Conservation (phyloP, 2,888 invertebrate genomes). For the Liopterus haemorrhoidalis region DNA sequence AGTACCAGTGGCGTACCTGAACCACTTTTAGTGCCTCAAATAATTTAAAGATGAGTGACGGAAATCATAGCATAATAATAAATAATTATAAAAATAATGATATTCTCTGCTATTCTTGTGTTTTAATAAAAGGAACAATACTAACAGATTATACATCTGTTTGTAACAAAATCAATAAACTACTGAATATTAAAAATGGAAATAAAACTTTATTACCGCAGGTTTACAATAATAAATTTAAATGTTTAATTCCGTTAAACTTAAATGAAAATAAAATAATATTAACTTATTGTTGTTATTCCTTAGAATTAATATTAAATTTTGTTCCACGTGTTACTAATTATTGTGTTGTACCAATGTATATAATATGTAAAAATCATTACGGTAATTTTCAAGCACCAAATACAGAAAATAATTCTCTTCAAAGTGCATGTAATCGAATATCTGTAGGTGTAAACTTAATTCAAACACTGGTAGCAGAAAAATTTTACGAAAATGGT, state of each 20-base stretch:
- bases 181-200: slow-evolving; percentile 17
- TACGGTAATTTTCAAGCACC: slow-evolving; percentile 69
- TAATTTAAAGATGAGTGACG: slow-evolving; percentile 16
- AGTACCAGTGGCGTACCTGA: too few relatives aligned
- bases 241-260: slow-evolving; percentile 58
- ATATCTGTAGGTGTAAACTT: slow-evolving; percentile 73
- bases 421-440: slow-evolving; percentile 66
- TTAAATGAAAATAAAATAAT: slow-evolving; percentile 59
- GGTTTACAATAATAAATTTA: slow-evolving; percentile 60
- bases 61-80: slow-evolving; percentile 24
- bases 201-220: slow-evolving; percentile 1
- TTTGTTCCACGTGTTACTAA: slow-evolving; percentile 56
- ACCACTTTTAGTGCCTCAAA: too few relatives aligned
- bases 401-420: slow-evolving; percentile 48
- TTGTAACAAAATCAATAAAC: slow-evolving; percentile 27
- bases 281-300: slow-evolving; percentile 52
- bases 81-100: slow-evolving; percentile 50
- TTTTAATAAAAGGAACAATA: slow-evolving; percentile 57
- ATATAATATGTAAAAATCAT: slow-evolving; percentile 75
- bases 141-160: slow-evolving; percentile 43
- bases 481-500: slow-evolving; percentile 76
- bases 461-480: slow-evolving; percentile 80
- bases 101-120: slow-evolving; percentile 54
- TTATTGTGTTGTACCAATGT: slow-evolving; percentile 68
- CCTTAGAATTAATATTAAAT: slow-evolving; percentile 49